A percentile compares a stretch with the other conserved stretches of the same genome.
Conservation (phyloP, 2,113 vertebrate genomes). For the Cynoglossus semilaevis region DNA sequence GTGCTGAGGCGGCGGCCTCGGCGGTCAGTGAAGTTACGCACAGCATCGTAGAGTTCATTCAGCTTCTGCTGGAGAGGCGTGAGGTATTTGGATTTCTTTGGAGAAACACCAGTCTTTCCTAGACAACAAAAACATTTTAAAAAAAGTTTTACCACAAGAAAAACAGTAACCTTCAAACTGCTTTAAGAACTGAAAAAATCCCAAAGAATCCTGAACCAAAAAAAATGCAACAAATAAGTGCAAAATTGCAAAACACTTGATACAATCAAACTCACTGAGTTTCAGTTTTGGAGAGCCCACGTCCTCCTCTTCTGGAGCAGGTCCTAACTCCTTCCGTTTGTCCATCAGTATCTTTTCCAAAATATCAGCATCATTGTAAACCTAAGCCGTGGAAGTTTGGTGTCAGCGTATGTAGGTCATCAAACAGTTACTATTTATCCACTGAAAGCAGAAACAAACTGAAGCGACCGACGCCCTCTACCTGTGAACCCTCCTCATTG, state of each 20-base stretch:
- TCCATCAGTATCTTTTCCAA: conserved; percentile 96
- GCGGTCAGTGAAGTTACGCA: conserved; percentile 96
- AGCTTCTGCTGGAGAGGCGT: conserved; percentile 95
- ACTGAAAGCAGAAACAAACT: too few species aligned
- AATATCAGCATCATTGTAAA: conserved; percentile 95
- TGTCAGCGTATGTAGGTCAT: background rate
- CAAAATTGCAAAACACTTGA: background rate
- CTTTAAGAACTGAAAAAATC: background rate
- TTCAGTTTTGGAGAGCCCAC: conserved; percentile 95
- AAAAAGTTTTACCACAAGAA: too few species aligned
- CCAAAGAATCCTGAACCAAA: too few species aligned
- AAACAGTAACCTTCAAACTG: background rate
- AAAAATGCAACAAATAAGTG: too few species aligned
- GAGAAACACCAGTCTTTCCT: conserved; percentile 91
- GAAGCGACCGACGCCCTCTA: conserved; percentile 41
- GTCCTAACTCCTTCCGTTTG: conserved; percentile 92
- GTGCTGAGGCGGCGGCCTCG: conserved; percentile 91
- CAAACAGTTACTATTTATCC: too few species aligned
- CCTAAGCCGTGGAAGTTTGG: conserved; percentile 68
- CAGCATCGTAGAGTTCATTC: conserved; percentile 94
- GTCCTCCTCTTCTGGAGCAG: conserved; percentile 88
- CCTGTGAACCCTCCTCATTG: conserved; percentile 98
- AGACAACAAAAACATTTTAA: conserved; percentile 50
- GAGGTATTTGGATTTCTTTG: conserved; percentile 95
- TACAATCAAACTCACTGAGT: conserved; percentile 81